Percentiles rank a stretch among this genome's conserved stretches.
Conservation (phyloP, 2,113 vertebrate species). For the Phyllopteryx taeniolatus region DNA sequence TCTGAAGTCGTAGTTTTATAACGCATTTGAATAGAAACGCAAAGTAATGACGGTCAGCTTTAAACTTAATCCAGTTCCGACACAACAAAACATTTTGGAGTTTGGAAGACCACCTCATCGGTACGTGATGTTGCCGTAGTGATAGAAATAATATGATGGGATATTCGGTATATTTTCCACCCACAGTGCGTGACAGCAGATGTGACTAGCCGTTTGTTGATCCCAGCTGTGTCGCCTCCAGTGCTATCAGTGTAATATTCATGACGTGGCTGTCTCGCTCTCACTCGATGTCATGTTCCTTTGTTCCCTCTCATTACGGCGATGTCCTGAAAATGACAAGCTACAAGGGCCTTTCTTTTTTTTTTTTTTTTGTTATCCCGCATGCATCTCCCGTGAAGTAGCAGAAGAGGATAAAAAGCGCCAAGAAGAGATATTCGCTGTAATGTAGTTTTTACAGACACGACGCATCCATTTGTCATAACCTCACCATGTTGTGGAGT, state of each 20-base stretch:
- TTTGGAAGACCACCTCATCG: background rate
- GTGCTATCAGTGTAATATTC: constrained; percentile 51
- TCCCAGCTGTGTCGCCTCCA: background rate
- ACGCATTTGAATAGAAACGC: too few species aligned
- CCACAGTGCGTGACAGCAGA: background rate
- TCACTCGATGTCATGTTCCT: constrained; percentile 43
- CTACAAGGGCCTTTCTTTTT: constrained; percentile 29
- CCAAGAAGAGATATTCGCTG: constrained; percentile 14
- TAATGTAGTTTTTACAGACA: background rate
- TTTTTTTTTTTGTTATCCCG: background rate
- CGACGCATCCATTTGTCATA: background rate
- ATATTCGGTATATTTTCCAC: background rate
- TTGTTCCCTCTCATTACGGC: constrained; percentile 24
- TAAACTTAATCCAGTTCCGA: too few species aligned
- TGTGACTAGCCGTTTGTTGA: background rate
- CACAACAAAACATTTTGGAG: background rate
- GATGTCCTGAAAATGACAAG: constrained; percentile 31
- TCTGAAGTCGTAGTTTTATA: too few species aligned
- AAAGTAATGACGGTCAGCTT: too few species aligned
- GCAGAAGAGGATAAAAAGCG: background rate
- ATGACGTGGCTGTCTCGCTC: constrained; percentile 37
- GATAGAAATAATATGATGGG: background rate
- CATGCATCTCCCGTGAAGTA: background rate
- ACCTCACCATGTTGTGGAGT: background rate
- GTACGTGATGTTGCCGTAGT: background rate